These are phyloP conservation scores for Pachymerium ferrugineum DNA, from an alignment of 2,888 invertebrate species.

Conservation along the genomic window DNA sequence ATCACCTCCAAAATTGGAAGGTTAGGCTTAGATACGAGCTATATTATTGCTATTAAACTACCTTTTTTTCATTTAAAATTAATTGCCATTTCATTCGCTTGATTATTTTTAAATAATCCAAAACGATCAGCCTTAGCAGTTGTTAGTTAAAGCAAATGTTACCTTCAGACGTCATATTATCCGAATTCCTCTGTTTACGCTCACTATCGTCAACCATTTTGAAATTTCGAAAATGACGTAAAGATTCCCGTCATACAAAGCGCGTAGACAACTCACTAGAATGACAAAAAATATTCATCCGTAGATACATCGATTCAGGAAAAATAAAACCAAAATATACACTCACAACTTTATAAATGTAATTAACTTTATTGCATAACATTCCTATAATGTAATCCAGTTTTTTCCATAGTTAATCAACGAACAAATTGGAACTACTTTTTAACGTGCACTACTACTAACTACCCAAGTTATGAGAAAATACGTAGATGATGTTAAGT, in stretches of 20 bases:
- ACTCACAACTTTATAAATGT: background rate
- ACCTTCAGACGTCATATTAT: conserved; percentile 11
- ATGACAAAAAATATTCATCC: conserved; percentile 18
- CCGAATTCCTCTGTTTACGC: conserved; percentile 18
- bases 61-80: background rate
- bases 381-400: too few species aligned
- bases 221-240: conserved; percentile 20
- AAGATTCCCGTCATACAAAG: background rate
- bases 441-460: background rate
- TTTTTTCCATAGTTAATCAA: background rate
- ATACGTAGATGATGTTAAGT: conserved; percentile 31
- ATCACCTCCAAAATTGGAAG: background rate
- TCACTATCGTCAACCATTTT: conserved; percentile 27
- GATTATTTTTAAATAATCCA: background rate
- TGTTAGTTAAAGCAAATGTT: background rate
- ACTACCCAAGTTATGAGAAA: conserved; percentile 17
- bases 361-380: background rate
- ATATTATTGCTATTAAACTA: background rate
- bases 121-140: background rate
- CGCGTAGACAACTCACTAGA: conserved; percentile 6
- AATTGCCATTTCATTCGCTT: background rate
- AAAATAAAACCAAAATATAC: background rate
- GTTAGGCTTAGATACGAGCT: background rate
- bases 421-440: conserved; percentile 20
- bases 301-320: background rate